Evolutionary conservation across 2,888 invertebrate genomes (phyloP), one percentile per base, ranked within the genome.

Genomic region (Drosophila cognata): DNA sequence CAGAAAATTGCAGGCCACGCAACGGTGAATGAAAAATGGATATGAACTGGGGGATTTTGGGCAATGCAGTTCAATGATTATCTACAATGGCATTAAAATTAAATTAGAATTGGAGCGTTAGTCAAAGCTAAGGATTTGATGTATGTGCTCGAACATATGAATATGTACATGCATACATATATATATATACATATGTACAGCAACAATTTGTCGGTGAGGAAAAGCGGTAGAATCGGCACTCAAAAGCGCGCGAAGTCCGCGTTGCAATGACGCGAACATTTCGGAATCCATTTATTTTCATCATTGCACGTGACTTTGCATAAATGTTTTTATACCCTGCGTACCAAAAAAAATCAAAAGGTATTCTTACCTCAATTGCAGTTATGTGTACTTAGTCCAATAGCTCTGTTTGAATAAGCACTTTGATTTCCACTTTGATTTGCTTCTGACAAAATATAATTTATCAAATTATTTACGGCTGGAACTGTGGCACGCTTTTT

Each of bases 281-380:
- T 89, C 81, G 75, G 83, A 90, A 88, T 84, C 90, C 92, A 92
- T 92, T 92, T 91, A 92, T 92, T 91, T 92, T 84, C 92, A 92
- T 92, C 91, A 91, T 89, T 88, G 84, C 79, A 89, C 88, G 84
- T 92, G 91, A 91, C 91, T 90, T 88, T 83, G 88, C 91, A 79
- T 69, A 33, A 60, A 74, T 59, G 28, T 51, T 51, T 29, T 18
- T 2, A 72, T 43, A 71, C 74, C 66, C 66, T 69, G 68, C 2
- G 4, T 10, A 29, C 10, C 8, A 10, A 43, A 29, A 10, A 16
- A 10, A 16, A 21, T 6, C 8, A 18, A 5, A 11, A 16, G 36
- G 36, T 28, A 36, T 41, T 10, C 28, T 4, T 28, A 50, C 5
- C 16, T 18, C 6, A 51, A 29, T 11, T 50, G 5, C 10, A 18